Evolutionary conservation across 2,113 vertebrate species (phyloP).

Genomic region (Burhinus oedicnemus): DNA sequence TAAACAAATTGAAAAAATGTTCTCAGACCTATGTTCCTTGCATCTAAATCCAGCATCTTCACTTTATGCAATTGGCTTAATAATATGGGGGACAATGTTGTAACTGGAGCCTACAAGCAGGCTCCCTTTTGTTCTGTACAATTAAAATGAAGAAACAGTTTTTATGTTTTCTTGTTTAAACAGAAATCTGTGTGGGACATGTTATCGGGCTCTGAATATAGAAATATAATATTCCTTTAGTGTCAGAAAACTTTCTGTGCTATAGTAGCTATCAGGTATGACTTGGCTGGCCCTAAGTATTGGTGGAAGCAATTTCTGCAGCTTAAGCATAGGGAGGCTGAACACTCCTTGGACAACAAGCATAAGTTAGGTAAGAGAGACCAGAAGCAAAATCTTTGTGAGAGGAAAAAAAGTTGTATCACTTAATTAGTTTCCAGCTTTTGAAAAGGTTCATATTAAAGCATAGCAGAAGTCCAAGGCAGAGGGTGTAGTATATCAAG

Average conservation of each 20-base stretch:
- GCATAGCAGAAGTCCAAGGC: background rate
- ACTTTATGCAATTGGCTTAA: background rate
- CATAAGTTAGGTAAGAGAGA: background rate
- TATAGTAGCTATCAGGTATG: background rate
- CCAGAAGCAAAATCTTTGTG: background rate
- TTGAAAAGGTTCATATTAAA: background rate
- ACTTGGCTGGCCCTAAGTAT: background rate
- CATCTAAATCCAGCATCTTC: background rate
- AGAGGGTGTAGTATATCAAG: background rate
- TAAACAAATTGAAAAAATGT: background rate
- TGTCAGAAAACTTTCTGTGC: background rate
- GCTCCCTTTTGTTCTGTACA: background rate
- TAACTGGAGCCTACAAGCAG: background rate
- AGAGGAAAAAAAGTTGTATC: background rate
- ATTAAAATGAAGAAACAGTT: background rate
- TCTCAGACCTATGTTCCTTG: background rate
- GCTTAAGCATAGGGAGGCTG: background rate
- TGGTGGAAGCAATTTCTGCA: background rate
- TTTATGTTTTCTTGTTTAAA: background rate
- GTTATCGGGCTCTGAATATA: background rate
- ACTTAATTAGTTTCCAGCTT: background rate
- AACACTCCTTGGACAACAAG: background rate
- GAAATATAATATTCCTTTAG: background rate
- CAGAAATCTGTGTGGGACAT: background rate
- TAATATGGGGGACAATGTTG: accelerated